These are phyloP conservation scores for Boleophthalmus pectinirostris DNA, from an alignment of 2,113 vertebrate genomes.

Conservation along the genomic window DNA sequence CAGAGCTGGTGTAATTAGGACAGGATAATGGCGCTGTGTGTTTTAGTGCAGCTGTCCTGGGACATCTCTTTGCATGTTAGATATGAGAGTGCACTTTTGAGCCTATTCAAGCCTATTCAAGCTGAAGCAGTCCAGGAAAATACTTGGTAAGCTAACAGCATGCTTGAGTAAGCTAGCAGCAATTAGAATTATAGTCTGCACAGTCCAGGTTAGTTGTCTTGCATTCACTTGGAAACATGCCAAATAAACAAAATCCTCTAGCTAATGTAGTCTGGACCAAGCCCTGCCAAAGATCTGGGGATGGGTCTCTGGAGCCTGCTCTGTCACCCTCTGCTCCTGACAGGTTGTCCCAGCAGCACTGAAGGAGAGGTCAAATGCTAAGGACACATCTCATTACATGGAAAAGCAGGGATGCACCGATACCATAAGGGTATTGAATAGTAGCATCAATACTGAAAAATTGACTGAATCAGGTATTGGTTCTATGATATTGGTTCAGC, in stretches of 20 bases:
- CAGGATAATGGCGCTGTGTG: conserved; percentile 52
- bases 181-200: not conserved
- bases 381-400: too few relatives aligned
- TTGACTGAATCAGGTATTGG: too few relatives aligned
- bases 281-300: not conserved
- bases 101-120: conserved; percentile 13
- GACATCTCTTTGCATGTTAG: conserved; percentile 20
- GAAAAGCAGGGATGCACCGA: too few relatives aligned
- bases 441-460: too few relatives aligned
- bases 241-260: too few relatives aligned
- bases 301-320: too few relatives aligned
- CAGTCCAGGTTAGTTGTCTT: not conserved
- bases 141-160: not conserved
- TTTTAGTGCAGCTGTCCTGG: conserved; percentile 55
- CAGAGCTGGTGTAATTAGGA: conserved; percentile 54
- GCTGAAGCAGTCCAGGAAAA: conserved; percentile 25
- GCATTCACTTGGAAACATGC: not conserved
- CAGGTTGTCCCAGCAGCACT: not conserved
- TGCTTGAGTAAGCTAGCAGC: not conserved
- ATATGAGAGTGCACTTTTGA: conserved; percentile 10
- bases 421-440: too few relatives aligned
- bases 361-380: not conserved
- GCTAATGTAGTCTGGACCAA: not conserved
- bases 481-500: too few relatives aligned
- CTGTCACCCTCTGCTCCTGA: too few relatives aligned